Evolutionary conservation across 2,888 invertebrate species (phyloP).

Genomic region (Fragum fragum): DNA sequence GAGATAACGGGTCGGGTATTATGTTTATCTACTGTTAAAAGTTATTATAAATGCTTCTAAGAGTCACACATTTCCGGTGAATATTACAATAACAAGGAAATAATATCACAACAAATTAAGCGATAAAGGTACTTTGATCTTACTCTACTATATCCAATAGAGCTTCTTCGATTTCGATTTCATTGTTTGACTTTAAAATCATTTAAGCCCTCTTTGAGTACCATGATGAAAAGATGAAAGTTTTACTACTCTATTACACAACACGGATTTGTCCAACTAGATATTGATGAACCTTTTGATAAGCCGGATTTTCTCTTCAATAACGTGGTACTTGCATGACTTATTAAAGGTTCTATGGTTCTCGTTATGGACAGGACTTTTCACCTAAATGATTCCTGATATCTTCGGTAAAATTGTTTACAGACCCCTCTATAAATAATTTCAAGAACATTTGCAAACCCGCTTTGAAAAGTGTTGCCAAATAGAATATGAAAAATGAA

Average conservation of each 20-base stretch:
- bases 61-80: conserved; percentile 51
- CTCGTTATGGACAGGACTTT: too few relatives aligned
- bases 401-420: too few relatives aligned
- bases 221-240: conserved; percentile 9
- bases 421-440: too few relatives aligned
- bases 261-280: not conserved
- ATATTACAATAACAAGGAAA: conserved; percentile 43
- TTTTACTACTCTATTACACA: conserved; percentile 4
- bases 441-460: too few relatives aligned
- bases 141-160: conserved; percentile 19
- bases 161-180: conserved; percentile 47
- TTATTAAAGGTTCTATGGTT: too few relatives aligned
- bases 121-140: conserved; percentile 58
- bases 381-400: too few relatives aligned
- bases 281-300: conserved; percentile 15
- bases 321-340: too few relatives aligned
- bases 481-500: too few relatives aligned
- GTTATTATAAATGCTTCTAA: conserved; percentile 38
- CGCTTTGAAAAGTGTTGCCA: too few relatives aligned
- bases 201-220: conserved; percentile 9
- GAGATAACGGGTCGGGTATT: conserved; percentile 35
- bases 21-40: conserved; percentile 46
- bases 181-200: conserved; percentile 49
- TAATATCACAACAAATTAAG: conserved; percentile 33
- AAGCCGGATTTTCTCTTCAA: not conserved